Conservation (phyloP, 2,797 vertebrate genomes). For the Lithobates pipiens region DNA sequence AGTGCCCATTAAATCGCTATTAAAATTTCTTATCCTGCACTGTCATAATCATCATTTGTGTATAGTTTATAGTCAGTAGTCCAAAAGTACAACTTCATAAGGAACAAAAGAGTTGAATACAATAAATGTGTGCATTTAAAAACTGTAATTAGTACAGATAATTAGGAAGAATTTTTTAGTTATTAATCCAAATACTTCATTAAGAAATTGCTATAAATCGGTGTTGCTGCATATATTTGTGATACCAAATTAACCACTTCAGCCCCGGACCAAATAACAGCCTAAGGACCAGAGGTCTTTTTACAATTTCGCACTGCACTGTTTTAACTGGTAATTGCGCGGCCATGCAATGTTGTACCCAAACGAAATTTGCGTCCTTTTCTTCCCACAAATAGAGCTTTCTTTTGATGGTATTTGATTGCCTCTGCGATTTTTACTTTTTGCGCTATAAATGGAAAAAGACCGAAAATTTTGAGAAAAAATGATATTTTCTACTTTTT, state of each 20-base stretch:
- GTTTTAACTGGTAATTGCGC: too few species aligned
- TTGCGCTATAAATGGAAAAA: too few species aligned
- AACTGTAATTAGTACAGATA: conserved; percentile 37
- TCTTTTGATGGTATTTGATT: too few species aligned
- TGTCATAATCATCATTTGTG: conserved; percentile 49
- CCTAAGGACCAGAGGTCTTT: too few species aligned
- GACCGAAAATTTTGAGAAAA: too few species aligned
- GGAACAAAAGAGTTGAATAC: conserved; percentile 12
- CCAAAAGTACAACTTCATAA: conserved; percentile 41
- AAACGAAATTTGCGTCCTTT: too few species aligned
- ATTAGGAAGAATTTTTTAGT: conserved; percentile 61
- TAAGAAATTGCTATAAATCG: not conserved
- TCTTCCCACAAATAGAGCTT: too few species aligned
- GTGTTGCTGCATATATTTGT: not conserved
- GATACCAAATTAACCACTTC: not conserved
- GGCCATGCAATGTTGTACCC: too few species aligned
- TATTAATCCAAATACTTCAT: conserved; percentile 27
- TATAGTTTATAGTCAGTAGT: not conserved
- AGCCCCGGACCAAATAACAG: too few species aligned
- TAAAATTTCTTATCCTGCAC: conserved; percentile 39
- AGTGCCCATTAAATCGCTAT: conserved; percentile 52
- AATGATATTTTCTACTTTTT: too few species aligned
- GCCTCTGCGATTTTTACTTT: too few species aligned
- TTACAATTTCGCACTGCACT: too few species aligned
- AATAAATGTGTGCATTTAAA: conserved; percentile 15